Conservation (phyloP, 2,797 vertebrate genomes). For the Champsocephalus gunnari region DNA sequence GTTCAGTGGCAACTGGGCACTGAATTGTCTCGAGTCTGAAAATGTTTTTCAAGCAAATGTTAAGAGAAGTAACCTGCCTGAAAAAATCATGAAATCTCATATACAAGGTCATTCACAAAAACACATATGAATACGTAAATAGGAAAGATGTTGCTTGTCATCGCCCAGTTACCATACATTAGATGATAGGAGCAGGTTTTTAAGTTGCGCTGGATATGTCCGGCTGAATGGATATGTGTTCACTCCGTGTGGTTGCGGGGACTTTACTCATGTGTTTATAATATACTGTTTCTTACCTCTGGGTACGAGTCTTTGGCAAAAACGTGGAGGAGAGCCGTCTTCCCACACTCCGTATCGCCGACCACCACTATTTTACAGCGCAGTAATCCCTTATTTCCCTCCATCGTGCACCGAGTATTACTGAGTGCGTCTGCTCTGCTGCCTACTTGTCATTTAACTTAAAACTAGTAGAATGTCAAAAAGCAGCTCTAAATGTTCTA, state of each 20-base stretch:
- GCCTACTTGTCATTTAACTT: conserved; percentile 69
- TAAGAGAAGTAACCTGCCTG: neutral
- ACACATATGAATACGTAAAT: neutral
- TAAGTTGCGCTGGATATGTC: neutral
- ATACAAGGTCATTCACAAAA: neutral
- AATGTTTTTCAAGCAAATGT: neutral
- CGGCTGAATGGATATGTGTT: neutral
- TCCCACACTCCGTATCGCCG: conserved; percentile 94
- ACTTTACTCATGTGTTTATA: conserved; percentile 3
- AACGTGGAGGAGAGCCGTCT: conserved; percentile 94
- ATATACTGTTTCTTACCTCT: conserved; percentile 83
- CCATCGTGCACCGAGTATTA: conserved; percentile 83
- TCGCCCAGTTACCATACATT: neutral
- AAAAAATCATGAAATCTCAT: neutral
- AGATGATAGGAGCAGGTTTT: neutral
- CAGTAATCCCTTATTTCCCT: conserved; percentile 85
- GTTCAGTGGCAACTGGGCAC: neutral
- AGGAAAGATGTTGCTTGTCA: neutral
- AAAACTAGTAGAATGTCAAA: conserved; percentile 11
- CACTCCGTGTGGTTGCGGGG: neutral
- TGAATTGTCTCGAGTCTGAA: neutral
- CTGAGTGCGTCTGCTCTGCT: conserved; percentile 43
- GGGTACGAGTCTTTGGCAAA: conserved; percentile 96
- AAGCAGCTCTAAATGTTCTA: conserved; percentile 11
- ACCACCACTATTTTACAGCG: conserved; percentile 97